These are phyloP conservation scores for Julus scandinavius DNA, from an alignment of 2,888 invertebrate genomes.

Conservation along the genomic window DNA sequence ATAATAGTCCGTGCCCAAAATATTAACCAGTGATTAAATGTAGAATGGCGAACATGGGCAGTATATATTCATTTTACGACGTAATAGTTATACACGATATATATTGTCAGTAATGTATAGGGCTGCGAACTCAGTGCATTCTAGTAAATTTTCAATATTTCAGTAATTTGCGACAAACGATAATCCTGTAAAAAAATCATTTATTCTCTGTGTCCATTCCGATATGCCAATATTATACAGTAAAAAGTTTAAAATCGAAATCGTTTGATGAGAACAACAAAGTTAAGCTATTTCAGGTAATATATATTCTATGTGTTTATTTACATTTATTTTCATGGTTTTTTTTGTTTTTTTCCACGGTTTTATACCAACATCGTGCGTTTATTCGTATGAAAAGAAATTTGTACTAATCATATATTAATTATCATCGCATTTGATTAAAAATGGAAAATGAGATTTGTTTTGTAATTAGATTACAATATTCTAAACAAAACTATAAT, in stretches of 20 bases:
- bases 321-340: not conserved
- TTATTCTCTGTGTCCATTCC: conserved; percentile 1
- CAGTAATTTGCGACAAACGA: not conserved
- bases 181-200: not conserved
- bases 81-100: not conserved
- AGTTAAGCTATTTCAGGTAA: not conserved
- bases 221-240: conserved; percentile 1
- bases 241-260: conserved; percentile 1
- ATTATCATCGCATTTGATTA: not conserved
- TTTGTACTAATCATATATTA: not conserved
- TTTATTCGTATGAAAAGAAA: not conserved
- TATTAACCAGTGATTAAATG: not conserved
- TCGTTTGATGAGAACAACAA: not conserved
- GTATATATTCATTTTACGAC: not conserved
- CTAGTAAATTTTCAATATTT: not conserved
- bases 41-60: not conserved
- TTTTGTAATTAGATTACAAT: not conserved
- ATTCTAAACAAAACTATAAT: conserved; percentile 1
- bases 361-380: not conserved
- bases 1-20: no score
- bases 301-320: not conserved
- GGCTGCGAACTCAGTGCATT: not conserved
- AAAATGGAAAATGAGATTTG: not conserved
- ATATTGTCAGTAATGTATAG: not conserved
- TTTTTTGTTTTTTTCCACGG: not conserved